These are phyloP conservation scores for Molanna angustata DNA, from an alignment of 2,888 invertebrate genomes.

Conservation along the genomic window DNA sequence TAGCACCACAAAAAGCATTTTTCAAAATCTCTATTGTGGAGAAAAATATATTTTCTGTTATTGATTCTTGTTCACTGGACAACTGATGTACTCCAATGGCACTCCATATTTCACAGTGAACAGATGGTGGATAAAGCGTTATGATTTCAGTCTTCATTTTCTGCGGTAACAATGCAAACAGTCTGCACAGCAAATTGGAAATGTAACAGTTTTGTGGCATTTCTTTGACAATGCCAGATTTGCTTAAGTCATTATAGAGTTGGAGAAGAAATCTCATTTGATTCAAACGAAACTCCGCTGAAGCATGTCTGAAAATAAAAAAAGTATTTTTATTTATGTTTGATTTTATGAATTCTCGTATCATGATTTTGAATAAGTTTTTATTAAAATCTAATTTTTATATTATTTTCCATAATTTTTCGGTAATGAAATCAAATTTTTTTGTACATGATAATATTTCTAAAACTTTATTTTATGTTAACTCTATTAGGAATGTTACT, in stretches of 20 bases:
- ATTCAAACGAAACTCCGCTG: constrained; percentile 10
- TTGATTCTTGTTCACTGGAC: neutral
- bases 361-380: no score
- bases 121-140: constrained; percentile 4
- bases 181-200: constrained; percentile 9
- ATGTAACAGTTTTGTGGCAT: constrained; percentile 16
- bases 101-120: constrained; percentile 10
- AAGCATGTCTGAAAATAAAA: constrained; percentile 13
- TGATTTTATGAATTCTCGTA: no score
- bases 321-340: neutral
- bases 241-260: constrained; percentile 2
- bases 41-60: neutral
- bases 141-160: constrained; percentile 14
- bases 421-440: no score
- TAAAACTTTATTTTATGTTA: no score
- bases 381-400: no score
- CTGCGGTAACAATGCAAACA: constrained; percentile 15
- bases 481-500: no score
- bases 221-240: constrained; percentile 3
- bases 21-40: neutral
- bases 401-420: no score
- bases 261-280: constrained; percentile 11
- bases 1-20: neutral
- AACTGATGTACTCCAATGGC: constrained; percentile 11
- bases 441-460: no score